phyloP scores from a whole-genome alignment of 2,113 vertebrate species.

The Eulacestoma nigropectus region DNA sequence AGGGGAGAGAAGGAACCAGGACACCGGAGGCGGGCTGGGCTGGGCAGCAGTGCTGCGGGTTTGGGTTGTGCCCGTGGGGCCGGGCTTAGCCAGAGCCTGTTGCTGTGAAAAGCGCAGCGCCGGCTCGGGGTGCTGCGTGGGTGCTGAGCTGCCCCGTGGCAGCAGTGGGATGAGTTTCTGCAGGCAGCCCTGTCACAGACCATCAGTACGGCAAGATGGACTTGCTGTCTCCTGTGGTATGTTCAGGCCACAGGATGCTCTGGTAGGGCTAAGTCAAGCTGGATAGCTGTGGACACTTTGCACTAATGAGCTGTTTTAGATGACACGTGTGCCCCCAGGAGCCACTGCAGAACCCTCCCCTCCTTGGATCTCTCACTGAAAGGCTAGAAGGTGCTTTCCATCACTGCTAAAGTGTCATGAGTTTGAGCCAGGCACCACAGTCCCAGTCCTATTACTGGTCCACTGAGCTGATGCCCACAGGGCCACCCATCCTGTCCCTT shows the following conservation, averaged over 20 bases:
- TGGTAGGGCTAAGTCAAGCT: not conserved
- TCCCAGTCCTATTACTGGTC: not conserved
- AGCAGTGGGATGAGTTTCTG: not conserved
- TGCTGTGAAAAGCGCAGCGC: fast-evolving
- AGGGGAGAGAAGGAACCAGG: not conserved
- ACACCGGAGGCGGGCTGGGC: fast-evolving
- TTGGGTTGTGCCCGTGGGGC: fast-evolving
- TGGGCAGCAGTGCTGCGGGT: not conserved
- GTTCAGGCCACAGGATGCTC: not conserved
- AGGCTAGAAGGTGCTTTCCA: not conserved
- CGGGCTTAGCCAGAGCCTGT: not conserved
- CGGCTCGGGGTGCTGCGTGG: not conserved
- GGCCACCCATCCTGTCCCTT: not conserved
- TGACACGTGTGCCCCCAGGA: not conserved
- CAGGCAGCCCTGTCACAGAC: not conserved
- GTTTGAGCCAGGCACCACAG: not conserved
- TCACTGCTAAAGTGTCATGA: not conserved
- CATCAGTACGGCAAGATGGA: not conserved
- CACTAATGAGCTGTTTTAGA: not conserved
- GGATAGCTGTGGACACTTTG: not conserved
- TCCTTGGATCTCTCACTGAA: not conserved
- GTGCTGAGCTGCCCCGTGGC: not conserved
- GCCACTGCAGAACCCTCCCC: not conserved
- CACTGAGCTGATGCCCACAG: not conserved
- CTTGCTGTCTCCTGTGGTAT: not conserved